Conservation (phyloP, 2,888 invertebrate genomes). For the Harmothoe impar region DNA sequence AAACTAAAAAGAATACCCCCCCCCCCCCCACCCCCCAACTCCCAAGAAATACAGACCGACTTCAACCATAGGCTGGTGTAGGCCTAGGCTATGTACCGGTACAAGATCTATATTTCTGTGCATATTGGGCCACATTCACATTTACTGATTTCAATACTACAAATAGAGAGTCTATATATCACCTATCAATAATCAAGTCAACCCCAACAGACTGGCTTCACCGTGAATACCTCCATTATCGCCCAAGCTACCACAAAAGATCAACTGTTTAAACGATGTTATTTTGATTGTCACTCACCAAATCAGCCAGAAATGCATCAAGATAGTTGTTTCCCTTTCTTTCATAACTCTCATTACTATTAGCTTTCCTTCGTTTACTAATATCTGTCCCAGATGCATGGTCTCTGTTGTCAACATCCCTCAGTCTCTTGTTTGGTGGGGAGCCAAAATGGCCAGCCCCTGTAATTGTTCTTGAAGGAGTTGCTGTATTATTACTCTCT, state of each 20-base stretch:
- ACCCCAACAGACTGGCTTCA: no score
- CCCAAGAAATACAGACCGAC: no score
- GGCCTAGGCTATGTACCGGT: no score
- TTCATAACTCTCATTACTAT: background rate
- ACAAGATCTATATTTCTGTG: no score
- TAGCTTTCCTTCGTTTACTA: background rate
- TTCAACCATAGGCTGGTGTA: no score
- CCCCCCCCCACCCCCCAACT: no score
- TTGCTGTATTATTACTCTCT: background rate
- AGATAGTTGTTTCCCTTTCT: background rate
- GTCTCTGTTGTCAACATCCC: background rate
- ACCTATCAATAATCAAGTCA: no score
- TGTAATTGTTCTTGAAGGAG: background rate
- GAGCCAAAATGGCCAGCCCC: background rate
- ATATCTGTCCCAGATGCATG: background rate
- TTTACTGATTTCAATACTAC: no score
- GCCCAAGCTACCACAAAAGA: background rate
- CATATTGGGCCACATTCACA: no score
- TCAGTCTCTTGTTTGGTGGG: background rate
- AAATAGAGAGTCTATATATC: no score
- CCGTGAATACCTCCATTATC: background rate
- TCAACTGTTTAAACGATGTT: background rate
- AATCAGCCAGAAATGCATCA: conserved; percentile 50
- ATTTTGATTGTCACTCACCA: conserved; percentile 38
- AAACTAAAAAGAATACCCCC: no score